Conservation (phyloP, 2,888 invertebrate species). For the Brenthis ino region DNA sequence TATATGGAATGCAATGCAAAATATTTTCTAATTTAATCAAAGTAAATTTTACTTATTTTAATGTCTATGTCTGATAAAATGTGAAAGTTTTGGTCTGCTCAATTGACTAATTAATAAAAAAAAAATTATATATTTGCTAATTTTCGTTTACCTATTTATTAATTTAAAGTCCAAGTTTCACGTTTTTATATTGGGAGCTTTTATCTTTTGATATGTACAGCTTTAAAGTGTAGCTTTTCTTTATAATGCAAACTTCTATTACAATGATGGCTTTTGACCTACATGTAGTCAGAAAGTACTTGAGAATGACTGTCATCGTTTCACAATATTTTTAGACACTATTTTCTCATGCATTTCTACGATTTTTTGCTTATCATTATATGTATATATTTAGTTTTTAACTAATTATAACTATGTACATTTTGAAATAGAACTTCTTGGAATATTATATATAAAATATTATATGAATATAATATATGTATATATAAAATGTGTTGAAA, state of each 20-base stretch:
- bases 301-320: background rate
- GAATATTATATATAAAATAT: no score
- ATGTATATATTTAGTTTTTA: background rate
- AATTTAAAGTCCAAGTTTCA: no score
- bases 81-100: conserved; percentile 9
- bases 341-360: conserved; percentile 4
- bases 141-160: no score
- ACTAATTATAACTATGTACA: no score
- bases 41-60: conserved; percentile 11
- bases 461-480: no score
- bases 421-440: no score
- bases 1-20: background rate
- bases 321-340: background rate
- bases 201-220: no score
- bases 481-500: no score
- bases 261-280: no score
- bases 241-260: no score
- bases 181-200: no score
- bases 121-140: background rate
- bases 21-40: conserved; percentile 15
- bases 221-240: no score
- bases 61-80: conserved; percentile 12
- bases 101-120: background rate
- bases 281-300: background rate
- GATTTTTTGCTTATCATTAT: background rate